These are phyloP conservation scores for Diabrotica balteata DNA, from an alignment of 2,888 invertebrate species.

Conservation along the genomic window DNA sequence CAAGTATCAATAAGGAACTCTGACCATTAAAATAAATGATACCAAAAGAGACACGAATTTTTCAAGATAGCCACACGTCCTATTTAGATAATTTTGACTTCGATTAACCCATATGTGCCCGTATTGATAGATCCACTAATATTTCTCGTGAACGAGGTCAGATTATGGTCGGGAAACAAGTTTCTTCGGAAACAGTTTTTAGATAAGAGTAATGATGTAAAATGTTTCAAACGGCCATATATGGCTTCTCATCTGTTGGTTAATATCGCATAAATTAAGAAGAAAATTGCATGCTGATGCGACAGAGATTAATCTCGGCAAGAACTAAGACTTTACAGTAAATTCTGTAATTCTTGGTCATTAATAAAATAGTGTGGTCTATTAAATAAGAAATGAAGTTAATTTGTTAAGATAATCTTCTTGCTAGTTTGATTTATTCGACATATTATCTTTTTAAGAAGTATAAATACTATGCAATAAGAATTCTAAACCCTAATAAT, in stretches of 20 bases:
- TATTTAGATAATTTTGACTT: constrained; percentile 4
- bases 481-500: no score
- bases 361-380: no score
- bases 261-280: constrained; percentile 16
- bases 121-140: constrained; percentile 5
- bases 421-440: no score
- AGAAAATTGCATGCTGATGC: constrained; percentile 9
- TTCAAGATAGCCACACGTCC: background rate
- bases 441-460: no score
- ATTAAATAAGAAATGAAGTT: no score
- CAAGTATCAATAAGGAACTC: no score
- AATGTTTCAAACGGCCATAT: constrained; percentile 19
- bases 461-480: no score
- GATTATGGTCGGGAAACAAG: constrained; percentile 16
- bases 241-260: constrained; percentile 13
- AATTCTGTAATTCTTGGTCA: no score
- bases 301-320: constrained; percentile 16
- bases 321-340: background rate
- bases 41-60: background rate
- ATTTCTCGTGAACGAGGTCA: constrained; percentile 15
- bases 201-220: constrained; percentile 19
- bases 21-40: no score
- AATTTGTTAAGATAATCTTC: no score
- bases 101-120: constrained; percentile 11
- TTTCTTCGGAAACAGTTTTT: constrained; percentile 13